These are phyloP conservation scores for Cheilosia scutellata DNA, from an alignment of 2,888 invertebrate genomes.

Conservation along the genomic window DNA sequence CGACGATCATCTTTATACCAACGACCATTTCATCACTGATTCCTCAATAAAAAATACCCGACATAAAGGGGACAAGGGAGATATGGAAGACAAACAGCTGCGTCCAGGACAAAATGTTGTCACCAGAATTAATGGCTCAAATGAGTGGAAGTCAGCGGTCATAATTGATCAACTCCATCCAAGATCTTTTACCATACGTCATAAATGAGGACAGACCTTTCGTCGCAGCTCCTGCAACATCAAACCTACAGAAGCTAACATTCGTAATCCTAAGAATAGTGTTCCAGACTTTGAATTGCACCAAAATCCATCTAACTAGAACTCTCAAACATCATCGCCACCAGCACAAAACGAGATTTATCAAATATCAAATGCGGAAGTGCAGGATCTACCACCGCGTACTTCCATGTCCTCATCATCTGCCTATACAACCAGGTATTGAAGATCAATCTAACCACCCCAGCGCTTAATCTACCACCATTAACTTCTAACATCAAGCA, in stretches of 20 bases:
- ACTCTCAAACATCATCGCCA: neutral
- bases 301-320: neutral
- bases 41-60: neutral
- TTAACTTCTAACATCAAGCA: too few relatives aligned
- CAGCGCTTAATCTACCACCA: too few relatives aligned
- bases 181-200: neutral
- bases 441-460: neutral
- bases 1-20: too few relatives aligned
- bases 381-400: neutral
- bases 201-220: neutral
- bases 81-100: neutral
- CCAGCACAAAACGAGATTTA: neutral
- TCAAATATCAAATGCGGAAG: neutral
- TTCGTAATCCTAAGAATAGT: too few relatives aligned
- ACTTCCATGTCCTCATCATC: neutral
- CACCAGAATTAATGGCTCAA: neutral
- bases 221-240: constrained; percentile 2
- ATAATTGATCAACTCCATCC: neutral
- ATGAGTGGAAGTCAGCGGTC: constrained; percentile 7
- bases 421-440: too few relatives aligned
- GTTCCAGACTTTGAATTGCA: neutral
- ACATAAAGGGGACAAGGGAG: constrained; percentile 8
- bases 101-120: constrained; percentile 8
- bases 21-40: constrained; percentile 13
- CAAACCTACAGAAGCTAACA: neutral